Evolutionary conservation across 1,140 invertebrate genomes (phyloP), one percentile per base, ranked within the genome.

Genomic region (Bicyclus anynana): DNA sequence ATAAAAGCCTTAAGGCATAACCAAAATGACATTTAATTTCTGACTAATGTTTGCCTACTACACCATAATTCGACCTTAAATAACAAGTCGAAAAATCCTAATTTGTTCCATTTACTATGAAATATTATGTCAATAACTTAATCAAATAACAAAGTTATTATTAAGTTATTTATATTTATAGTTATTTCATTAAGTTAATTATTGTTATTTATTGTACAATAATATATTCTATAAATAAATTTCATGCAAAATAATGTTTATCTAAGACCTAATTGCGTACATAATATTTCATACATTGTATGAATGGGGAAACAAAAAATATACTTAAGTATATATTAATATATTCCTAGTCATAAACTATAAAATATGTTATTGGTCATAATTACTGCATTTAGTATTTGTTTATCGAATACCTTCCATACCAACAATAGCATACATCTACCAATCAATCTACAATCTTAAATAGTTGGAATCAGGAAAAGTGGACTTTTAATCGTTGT

Each of bases 401-500:
- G 17, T 33, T 29, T 21, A 20, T 29, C 17, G 52, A 60, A 60
- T 60, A 26, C 52, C 58, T 14, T 13, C 14, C 51, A 54, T 60
- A 44, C 51, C 51, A 53, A 47, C 50, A 49, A 17, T 53, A n/a
- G 16, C 48, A 50, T 12, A 35, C 14, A 49, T 10, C 5, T 20
- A 20, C 42, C 10, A 44, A 21, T 40, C 42, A 23, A 44, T 44
- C 12, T 20, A 18, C 42, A 44, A 44, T 44, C 18, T 44, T n/a
- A 23, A 33, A 50, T 33, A 46, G 40, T 48, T 54, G 58, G 58
- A 60, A 60, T 60, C 51, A 60, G 58, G 58, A 60, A 60, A 60
- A 42, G 49, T 20, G 29, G 54, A 49, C 35, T 51, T 58, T 51
- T 48, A 51, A 42, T 46, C 40, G 20, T 35, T 18, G 16, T 12